Conservation (phyloP, 2,797 vertebrate genomes). For the Pipistrellus nathusii region DNA sequence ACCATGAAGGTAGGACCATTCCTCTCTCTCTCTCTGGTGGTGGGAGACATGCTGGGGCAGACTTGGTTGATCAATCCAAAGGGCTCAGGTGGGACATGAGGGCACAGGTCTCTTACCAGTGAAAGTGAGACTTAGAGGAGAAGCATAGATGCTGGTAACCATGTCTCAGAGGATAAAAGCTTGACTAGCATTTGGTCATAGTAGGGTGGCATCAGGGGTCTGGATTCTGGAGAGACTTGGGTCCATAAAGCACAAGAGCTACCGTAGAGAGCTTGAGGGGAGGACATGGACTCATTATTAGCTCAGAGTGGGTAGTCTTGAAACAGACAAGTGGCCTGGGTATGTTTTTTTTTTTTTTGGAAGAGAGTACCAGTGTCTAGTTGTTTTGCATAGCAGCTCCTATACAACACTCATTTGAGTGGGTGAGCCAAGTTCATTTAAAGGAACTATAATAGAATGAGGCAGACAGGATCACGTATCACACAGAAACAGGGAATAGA, state of each 20-base stretch:
- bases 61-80: not conserved
- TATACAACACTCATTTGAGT: not conserved
- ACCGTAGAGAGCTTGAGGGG: not conserved
- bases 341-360: not conserved
- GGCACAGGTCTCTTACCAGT: not conserved
- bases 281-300: not conserved
- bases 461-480: not conserved
- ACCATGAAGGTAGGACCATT: conserved; percentile 89
- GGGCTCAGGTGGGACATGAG: not conserved
- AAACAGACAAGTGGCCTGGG: not conserved
- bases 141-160: not conserved
- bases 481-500: not conserved
- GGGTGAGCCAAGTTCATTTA: not conserved
- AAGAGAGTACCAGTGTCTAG: not conserved
- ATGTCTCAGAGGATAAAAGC: not conserved
- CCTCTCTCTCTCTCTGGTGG: not conserved
- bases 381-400: not conserved
- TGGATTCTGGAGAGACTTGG: not conserved
- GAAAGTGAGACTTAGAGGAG: not conserved
- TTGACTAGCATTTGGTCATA: not conserved
- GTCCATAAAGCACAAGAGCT: not conserved
- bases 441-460: not conserved
- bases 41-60: not conserved
- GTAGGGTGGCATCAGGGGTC: not conserved
- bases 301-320: not conserved